Evolutionary conservation across 2,888 invertebrate species (phyloP).

Genomic region (Pachliopta kotzebuea): DNA sequence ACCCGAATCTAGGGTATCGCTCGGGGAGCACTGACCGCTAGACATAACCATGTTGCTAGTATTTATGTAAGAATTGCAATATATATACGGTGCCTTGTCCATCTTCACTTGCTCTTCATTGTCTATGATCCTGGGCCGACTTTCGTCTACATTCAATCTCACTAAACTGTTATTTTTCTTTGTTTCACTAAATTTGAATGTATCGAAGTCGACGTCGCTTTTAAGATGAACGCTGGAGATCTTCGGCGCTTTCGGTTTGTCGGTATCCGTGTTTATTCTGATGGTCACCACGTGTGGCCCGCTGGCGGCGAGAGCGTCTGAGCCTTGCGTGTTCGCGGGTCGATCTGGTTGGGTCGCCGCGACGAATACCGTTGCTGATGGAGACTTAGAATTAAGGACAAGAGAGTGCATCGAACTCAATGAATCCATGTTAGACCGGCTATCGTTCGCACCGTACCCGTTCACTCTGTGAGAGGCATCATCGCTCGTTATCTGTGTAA

Average conservation of each 20-base stretch:
- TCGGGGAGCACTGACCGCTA: constrained; percentile 91
- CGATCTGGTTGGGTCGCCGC: constrained; percentile 76
- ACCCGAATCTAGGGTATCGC: constrained; percentile 91
- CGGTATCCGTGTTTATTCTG: constrained; percentile 83
- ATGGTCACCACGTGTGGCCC: constrained; percentile 85
- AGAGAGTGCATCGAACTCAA: constrained; percentile 79
- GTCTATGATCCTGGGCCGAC: constrained; percentile 71
- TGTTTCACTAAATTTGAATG: constrained; percentile 61
- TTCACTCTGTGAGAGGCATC: constrained; percentile 51
- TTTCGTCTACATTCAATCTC: constrained; percentile 80
- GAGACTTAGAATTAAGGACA: constrained; percentile 77
- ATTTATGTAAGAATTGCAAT: constrained; percentile 81
- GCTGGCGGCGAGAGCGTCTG: constrained; percentile 63
- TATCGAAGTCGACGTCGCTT: constrained; percentile 69
- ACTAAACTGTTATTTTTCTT: constrained; percentile 80
- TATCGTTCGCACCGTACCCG: constrained; percentile 55
- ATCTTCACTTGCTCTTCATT: constrained; percentile 70
- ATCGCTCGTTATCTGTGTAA: constrained; percentile 69
- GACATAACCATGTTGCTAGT: constrained; percentile 83
- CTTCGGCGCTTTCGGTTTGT: constrained; percentile 72
- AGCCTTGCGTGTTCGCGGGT: constrained; percentile 66
- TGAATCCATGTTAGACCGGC: constrained; percentile 57
- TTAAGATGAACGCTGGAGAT: constrained; percentile 75
- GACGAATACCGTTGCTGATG: constrained; percentile 79
- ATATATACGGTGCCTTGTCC: constrained; percentile 80